Evolutionary conservation across 2,113 vertebrate species (phyloP), one percentile per base, ranked within the genome.

Genomic region (Orycteropus afer): DNA sequence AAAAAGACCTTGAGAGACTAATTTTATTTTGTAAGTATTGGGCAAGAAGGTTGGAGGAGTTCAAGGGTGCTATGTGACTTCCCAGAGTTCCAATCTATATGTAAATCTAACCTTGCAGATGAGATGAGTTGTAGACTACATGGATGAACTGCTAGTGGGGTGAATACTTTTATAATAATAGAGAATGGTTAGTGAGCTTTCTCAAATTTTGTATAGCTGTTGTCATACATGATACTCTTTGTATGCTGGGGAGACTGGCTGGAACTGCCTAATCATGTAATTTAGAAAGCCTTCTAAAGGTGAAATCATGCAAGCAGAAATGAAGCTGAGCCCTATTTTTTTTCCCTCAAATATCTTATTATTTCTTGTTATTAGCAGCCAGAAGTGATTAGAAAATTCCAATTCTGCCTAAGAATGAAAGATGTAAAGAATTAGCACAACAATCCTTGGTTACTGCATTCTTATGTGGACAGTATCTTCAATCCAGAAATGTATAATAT

Each of bases 321-420:
- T 77, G 13, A 63, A 89, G 8, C n/a, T 40, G 22, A 69, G 29
- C 45, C 8, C 29, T 79, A 22, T 65, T 32, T 94, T 51, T 9
- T 80, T 76, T 47, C 13, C 7, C 29, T 42, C 5, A 78, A 51
- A 15, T 71, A 42, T 77, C 17, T 40, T 55, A 69, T n/a, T 86
- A 22, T 63, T 91, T 93, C 17, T 47, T 59, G 47, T 79, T 86
- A 93, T n/a, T n/a, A 93, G 40, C 5, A 73, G 45, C 12, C 20
- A 63, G n/a, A 96, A 77, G 1, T 78, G 11, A 86, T 86, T 67
- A 89, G 13, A 57, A 95, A 86, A 81, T 91, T 57, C 45, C 37
- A 77, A 12, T 86, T 86, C 34, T 91, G 34, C 13, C 89, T 89
- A 80, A 65, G 34, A 79, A 89, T 71, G 71, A 86, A 86, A 81